These are phyloP conservation scores for Andricus curvator DNA, from an alignment of 2,888 invertebrate genomes.

Conservation along the genomic window DNA sequence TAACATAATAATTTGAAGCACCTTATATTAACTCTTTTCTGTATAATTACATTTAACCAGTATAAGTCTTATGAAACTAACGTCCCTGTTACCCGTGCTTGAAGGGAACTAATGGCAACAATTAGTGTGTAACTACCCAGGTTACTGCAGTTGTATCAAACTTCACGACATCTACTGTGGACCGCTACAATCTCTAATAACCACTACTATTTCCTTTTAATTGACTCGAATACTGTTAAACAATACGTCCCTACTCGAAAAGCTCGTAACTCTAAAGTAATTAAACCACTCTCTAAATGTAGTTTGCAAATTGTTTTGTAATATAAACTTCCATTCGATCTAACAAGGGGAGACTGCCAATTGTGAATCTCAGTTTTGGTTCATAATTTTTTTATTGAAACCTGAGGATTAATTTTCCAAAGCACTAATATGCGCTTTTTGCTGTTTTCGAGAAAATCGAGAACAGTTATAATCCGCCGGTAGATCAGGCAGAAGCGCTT, in stretches of 20 bases:
- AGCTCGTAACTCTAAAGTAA: background rate
- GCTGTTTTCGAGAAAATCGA: no score
- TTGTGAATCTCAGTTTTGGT: no score
- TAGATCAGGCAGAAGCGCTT: no score
- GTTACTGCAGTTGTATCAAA: conserved; percentile 32
- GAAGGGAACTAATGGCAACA: conserved; percentile 36
- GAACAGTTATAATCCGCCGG: no score
- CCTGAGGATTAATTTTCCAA: no score
- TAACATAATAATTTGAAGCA: no score
- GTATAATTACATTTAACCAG: conserved; percentile 10
- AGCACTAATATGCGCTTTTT: no score
- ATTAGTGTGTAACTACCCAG: conserved; percentile 33
- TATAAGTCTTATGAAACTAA: conserved; percentile 34
- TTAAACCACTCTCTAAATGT: background rate
- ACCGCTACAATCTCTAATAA: conserved; percentile 30
- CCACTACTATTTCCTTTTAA: conserved; percentile 24
- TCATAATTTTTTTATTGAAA: no score
- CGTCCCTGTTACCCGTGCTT: conserved; percentile 23
- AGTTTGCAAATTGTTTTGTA: no score
- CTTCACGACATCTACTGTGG: conserved; percentile 19
- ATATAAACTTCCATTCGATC: no score
- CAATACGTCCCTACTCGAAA: background rate
- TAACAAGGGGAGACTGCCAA: no score
- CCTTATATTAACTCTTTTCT: background rate
- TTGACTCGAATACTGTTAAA: conserved; percentile 22